phyloP scores from a whole-genome alignment of 2,888 invertebrate genomes.

The Drosophila mimetica region DNA sequence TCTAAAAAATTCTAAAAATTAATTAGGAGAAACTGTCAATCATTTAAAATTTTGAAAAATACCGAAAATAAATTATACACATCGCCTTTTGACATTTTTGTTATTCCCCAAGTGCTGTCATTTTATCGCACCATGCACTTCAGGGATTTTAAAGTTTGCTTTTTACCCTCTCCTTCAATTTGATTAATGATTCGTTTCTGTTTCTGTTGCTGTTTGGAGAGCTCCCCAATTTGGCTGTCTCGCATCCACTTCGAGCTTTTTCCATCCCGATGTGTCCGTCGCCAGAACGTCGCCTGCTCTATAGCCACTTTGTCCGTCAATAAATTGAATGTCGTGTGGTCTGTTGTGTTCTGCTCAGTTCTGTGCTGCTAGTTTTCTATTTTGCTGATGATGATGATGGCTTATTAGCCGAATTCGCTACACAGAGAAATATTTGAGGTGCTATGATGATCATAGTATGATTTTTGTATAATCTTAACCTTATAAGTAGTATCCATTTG shows the following conservation, averaged over 20 bases:
- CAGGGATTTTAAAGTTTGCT: conserved; percentile 16
- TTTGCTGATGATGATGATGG: conserved; percentile 47
- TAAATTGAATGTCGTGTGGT: conserved; percentile 73
- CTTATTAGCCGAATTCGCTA: conserved; percentile 67
- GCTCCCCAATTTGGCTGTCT: conserved; percentile 19
- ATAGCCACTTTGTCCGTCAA: conserved; percentile 69
- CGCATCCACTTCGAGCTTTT: conserved; percentile 6
- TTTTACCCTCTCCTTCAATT: conserved; percentile 8
- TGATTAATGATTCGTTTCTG: conserved; percentile 37
- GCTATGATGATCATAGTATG: not conserved
- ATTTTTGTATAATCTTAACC: no score
- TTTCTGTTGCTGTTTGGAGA: conserved; percentile 5
- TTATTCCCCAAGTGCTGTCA: not conserved
- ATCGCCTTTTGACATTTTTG: not conserved
- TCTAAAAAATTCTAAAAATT: not conserved
- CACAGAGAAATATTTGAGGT: not conserved
- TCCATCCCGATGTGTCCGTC: conserved; percentile 37
- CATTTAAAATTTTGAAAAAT: not conserved
- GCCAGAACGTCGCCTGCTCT: conserved; percentile 54
- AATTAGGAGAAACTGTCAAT: not conserved
- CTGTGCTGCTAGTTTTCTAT: conserved; percentile 22
- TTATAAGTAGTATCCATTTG: no score
- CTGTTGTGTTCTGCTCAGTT: conserved; percentile 7
- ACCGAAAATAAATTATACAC: not conserved
- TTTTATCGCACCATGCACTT: not conserved